phyloP scores from a whole-genome alignment of 2,113 vertebrate species.

The Sporophila hypoxantha region DNA sequence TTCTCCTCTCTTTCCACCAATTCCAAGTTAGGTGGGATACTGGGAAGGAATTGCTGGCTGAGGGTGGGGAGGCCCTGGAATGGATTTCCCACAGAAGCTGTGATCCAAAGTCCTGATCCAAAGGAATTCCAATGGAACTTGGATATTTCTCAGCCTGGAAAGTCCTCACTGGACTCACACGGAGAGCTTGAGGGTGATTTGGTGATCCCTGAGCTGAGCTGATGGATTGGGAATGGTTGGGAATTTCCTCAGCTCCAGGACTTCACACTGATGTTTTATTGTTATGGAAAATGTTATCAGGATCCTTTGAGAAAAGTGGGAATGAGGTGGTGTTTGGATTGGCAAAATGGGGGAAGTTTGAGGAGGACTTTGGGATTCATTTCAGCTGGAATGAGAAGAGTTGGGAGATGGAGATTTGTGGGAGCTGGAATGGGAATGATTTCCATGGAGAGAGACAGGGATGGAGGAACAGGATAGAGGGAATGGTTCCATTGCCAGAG shows the following conservation, averaged over 20 bases:
- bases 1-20: background rate
- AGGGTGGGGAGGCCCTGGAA: background rate
- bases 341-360: background rate
- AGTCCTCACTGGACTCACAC: too few species aligned
- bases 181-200: background rate
- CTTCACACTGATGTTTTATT: accelerated
- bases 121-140: background rate
- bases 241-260: background rate
- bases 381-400: background rate
- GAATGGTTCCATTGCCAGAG: background rate
- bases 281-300: background rate
- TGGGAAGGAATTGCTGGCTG: background rate
- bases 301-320: background rate
- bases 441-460: background rate
- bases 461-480: background rate
- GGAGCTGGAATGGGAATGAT: background rate
- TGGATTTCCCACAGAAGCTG: background rate
- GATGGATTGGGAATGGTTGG: background rate
- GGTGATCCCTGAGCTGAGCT: background rate
- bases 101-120: too few species aligned
- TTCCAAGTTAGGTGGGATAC: background rate
- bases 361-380: background rate
- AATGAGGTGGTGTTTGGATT: background rate
- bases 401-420: background rate
- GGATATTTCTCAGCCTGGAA: background rate